Conservation (phyloP, 23 tunicate genomes). For the Phallusia fumigata region DNA sequence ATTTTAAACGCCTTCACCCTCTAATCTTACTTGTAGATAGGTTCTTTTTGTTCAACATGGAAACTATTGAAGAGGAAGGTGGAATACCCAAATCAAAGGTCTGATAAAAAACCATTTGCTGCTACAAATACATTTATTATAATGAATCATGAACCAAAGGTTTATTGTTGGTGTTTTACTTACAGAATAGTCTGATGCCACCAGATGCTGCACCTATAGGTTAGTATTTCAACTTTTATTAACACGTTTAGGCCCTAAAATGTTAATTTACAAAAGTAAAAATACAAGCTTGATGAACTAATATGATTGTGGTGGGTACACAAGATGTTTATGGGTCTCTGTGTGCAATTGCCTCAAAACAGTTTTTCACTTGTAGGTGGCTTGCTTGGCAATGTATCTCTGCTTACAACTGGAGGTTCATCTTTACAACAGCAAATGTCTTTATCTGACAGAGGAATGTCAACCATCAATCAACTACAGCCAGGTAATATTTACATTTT, state of each 20-base stretch:
- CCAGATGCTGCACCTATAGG: constrained; percentile 2
- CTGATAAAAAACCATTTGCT: background rate
- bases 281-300: no score
- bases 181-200: background rate
- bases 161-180: background rate
- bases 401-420: constrained; percentile 69
- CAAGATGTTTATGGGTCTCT: no score
- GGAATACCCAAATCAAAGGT: background rate
- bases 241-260: no score
- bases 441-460: background rate
- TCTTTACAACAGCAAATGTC: constrained; percentile 40
- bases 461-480: background rate
- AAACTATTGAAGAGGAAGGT: background rate
- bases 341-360: no score
- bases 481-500: background rate
- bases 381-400: constrained; percentile 71
- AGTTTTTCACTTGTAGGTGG: constrained; percentile 46
- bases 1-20: background rate
- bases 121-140: background rate
- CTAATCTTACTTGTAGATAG: background rate
- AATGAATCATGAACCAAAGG: background rate
- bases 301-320: no score
- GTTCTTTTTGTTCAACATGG: background rate
- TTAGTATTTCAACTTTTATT: background rate
- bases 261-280: no score